phyloP scores from a whole-genome alignment of 2,888 invertebrate species.

The Scrobipalpa costella region DNA sequence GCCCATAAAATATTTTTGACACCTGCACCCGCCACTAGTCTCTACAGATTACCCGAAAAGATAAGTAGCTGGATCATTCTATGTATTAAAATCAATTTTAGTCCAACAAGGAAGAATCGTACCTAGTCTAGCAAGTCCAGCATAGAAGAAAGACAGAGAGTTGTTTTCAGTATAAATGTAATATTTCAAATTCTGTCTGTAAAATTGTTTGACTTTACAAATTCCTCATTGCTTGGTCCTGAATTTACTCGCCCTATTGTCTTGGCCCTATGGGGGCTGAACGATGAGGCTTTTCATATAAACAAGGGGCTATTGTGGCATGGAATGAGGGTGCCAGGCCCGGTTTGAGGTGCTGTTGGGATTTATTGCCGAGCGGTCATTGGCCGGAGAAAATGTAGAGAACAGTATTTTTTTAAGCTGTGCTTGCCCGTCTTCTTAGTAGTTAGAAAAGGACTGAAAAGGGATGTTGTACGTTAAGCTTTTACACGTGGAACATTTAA shows the following conservation, averaged over 20 bases:
- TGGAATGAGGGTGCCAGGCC: not conserved
- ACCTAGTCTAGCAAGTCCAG: no score
- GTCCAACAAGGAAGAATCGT: no score
- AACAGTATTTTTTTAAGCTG: not conserved
- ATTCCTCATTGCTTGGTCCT: not conserved
- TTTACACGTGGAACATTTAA: no score
- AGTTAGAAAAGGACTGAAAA: no score
- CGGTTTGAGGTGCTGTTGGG: not conserved
- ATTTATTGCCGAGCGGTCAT: not conserved
- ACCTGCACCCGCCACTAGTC: no score
- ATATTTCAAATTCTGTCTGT: not conserved
- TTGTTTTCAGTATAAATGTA: not conserved
- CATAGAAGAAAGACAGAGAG: no score
- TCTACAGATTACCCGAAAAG: no score
- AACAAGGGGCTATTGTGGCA: constrained; percentile 10
- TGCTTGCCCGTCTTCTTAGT: no score
- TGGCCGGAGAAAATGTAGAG: not conserved
- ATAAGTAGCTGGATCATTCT: no score
- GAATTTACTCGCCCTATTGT: constrained; percentile 2
- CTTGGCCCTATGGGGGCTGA: constrained; percentile 7
- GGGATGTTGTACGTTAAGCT: no score
- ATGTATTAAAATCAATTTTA: no score
- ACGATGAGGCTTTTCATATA: constrained; percentile 10
- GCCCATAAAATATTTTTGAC: no score
- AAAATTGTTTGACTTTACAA: not conserved